Evolutionary conservation across 2,113 vertebrate species (phyloP).

Genomic region (Sardina pilchardus): DNA sequence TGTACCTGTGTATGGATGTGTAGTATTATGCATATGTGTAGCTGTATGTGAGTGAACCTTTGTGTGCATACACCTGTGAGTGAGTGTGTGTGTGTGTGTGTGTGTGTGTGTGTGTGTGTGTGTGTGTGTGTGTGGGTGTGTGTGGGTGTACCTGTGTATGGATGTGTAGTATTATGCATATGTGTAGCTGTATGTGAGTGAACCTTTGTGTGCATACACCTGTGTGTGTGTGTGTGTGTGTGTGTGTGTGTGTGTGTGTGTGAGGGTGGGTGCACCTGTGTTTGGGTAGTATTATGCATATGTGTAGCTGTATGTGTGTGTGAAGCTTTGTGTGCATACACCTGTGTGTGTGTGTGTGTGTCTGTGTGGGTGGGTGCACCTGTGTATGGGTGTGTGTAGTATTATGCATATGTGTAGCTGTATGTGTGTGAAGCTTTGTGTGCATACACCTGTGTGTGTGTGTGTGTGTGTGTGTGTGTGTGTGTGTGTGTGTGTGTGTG

Average conservation of each 20-base stretch:
- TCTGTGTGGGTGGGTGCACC: too few species aligned
- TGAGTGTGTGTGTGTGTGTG: constrained; percentile 31
- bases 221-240: constrained; percentile 23
- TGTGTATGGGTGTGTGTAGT: background rate
- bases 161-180: background rate
- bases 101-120: too few species aligned
- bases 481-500: too few species aligned
- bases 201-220: constrained; percentile 36
- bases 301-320: too few species aligned
- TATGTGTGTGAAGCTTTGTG: constrained; percentile 44
- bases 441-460: constrained; percentile 18
- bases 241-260: too few species aligned
- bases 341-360: background rate
- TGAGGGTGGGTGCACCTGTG: too few species aligned
- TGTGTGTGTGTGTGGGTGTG: constrained; percentile 46
- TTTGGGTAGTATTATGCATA: too few species aligned
- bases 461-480: constrained; percentile 32
- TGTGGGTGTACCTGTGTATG: constrained; percentile 18
- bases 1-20: background rate
- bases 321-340: too few species aligned
- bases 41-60: constrained; percentile 35
- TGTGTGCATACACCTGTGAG: constrained; percentile 27
- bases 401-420: background rate
- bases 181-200: background rate
- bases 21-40: background rate